Evolutionary conservation across 2,113 vertebrate species (phyloP), one percentile per base, ranked within the genome.

Genomic region (Ammodytes dubius): DNA sequence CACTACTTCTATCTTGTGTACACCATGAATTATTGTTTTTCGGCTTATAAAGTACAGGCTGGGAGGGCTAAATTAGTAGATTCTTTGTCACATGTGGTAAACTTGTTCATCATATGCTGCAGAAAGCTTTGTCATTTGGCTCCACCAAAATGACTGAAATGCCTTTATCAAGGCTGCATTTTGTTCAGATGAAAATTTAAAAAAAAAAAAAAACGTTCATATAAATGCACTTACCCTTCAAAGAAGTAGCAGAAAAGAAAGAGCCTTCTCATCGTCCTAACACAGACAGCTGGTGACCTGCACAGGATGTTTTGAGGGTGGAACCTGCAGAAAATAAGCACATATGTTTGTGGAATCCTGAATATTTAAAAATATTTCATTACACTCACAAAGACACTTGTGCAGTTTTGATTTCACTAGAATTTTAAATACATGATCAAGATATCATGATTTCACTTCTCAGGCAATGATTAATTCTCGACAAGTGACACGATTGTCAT

Each of bases 21-120:
- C 45, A 43, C 64, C 72, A 81, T 67, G 43, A 82, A 58, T 81
- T 73, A 74, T 63, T 81, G 70, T 81, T 69, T 74, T 52, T 53
- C 40, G 64, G 43, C 39, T n/a, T 40, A 54, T 15, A 87, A 82
- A 87, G 35, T 83, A 81, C 57, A 89, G 81, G 49, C 68, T 67
- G 60, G 27, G 6, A 56, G 70, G 11, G 54, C 43, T 74, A 75
- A 81, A 90, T 81, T 87, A 87, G 68, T 79, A 72, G 76, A 68
- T 74, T 75, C 64, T 74, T 63, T 39, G 47, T 66, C 37, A 37
- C n/a, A 50, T 56, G 52, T 13, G 43, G 66, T 64, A 47, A 79
- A 74, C 67, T 50, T 58, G 81, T 81, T 84, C 56, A 67, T 76
- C 49, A 50, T 6, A 64, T 70, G 64, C 17, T 40, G 52, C 59